Evolutionary conservation across 2,888 invertebrate species (phyloP).

Genomic region (Chironomus riparius): DNA sequence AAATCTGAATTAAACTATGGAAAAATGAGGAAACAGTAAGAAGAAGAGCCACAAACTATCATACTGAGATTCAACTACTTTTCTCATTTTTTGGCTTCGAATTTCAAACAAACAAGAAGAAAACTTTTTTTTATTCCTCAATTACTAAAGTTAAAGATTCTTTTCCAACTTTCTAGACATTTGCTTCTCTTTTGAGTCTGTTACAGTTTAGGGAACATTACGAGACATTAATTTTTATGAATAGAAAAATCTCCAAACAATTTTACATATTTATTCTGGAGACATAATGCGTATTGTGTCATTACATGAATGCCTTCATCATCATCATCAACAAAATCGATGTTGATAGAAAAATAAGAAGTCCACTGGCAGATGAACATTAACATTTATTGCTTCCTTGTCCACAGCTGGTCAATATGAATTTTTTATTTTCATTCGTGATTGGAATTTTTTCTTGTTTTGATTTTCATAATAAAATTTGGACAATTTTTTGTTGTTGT

Average conservation of each 20-base stretch:
- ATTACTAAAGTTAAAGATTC: no score
- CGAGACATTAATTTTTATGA: conserved; percentile 5
- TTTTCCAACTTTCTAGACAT: not conserved
- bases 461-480: not conserved
- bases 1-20: no score
- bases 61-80: not conserved
- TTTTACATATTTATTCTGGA: not conserved
- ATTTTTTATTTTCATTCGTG: conserved; percentile 22
- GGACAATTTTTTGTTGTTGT: no score
- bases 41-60: no score
- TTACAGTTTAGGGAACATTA: not conserved
- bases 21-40: no score
- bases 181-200: not conserved
- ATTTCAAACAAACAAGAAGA: not conserved
- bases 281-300: not conserved
- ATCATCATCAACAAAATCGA: no score
- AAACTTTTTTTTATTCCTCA: not conserved
- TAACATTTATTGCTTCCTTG: conserved; percentile 21
- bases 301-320: not conserved
- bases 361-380: not conserved
- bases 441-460: conserved; percentile 13
- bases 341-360: no score
- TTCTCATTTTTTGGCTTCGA: not conserved
- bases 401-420: conserved; percentile 23
- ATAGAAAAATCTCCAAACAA: not conserved